phyloP scores from a whole-genome alignment of 1,140 invertebrate species.

The Drosophila truncata region DNA sequence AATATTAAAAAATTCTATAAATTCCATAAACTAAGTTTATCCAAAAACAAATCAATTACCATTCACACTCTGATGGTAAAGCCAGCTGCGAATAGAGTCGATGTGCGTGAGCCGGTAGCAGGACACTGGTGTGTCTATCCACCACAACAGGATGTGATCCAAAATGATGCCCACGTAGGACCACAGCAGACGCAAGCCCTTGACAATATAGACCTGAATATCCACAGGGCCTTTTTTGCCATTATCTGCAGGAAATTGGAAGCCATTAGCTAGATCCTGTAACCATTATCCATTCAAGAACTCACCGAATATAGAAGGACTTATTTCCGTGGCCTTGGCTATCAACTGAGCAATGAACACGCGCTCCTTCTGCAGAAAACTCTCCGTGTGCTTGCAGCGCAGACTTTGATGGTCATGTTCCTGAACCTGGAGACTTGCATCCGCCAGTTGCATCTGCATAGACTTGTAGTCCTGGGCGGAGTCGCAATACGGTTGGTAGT shows the following conservation, averaged over 20 bases:
- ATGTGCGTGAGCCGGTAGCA: conserved; percentile 89
- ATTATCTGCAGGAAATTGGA: conserved; percentile 73
- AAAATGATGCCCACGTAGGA: conserved; percentile 90
- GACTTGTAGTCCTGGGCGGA: conserved; percentile 64
- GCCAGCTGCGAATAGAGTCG: conserved; percentile 89
- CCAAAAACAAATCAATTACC: conserved; percentile 72
- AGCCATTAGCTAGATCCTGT: not conserved
- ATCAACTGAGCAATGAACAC: conserved; percentile 77
- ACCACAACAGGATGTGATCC: conserved; percentile 93
- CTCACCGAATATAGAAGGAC: conserved; percentile 78
- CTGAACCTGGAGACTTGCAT: conserved; percentile 8
- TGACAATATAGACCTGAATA: conserved; percentile 76
- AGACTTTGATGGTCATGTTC: conserved; percentile 71
- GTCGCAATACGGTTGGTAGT: conserved; percentile 71
- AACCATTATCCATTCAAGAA: not conserved
- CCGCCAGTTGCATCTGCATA: conserved; percentile 41
- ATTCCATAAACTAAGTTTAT: not conserved
- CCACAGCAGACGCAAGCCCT: conserved; percentile 89
- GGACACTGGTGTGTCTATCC: conserved; percentile 89
- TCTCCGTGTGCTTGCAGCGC: conserved; percentile 85
- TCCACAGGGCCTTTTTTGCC: conserved; percentile 75
- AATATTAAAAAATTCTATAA: conserved; percentile 21
- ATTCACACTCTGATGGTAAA: conserved; percentile 88
- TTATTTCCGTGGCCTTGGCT: conserved; percentile 74
- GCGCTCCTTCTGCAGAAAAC: conserved; percentile 74